Evolutionary conservation across 2,797 vertebrate genomes (phyloP), one percentile per base, ranked within the genome.

Genomic region (Zenarchopterus dispar): DNA sequence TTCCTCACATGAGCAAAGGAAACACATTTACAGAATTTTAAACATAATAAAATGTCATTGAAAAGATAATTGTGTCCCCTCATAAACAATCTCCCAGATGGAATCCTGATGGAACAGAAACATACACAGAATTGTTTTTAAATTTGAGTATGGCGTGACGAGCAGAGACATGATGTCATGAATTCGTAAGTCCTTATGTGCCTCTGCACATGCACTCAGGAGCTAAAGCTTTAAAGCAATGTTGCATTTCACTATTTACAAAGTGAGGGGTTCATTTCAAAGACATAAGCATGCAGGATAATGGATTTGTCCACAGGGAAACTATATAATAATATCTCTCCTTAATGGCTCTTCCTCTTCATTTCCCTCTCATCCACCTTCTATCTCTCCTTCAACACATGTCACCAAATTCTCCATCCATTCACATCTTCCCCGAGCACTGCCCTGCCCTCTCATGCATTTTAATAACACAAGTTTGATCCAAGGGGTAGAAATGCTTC

Each of bases 391-490:
- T 53, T 59, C 16, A 45, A 62, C 68, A 42, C 61, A 31, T 66
- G 33, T 54, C 52, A 64, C 39, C 56, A 56, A 42, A 51, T 33
- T 57, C 66, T 56, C 54, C 73, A 61, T 60, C 52, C 62, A 46
- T 56, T 72, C 55, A 70, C 61, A 69, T 68, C 52, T 62, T 68
- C 49, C 67, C 52, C 50, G 24, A 80, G 74, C 47, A 56, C 46
- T n/a, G 43, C 24, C 57, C 59, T 70, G 50, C 57, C 59, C 50
- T 68, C 83, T 92, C 88, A 88, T 92, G 75, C 73, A 91, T 91
- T 88, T 92, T 89, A 85, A 91, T 88, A 57, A 70, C 46, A 60
- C 15, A 59, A 59, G 82, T 88, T 81, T 83, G 78, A 88, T 86
- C 75, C 4, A 33, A 13, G 55, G 61, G 73, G 79, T 78, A 77